Evolutionary conservation across 1,140 invertebrate species (phyloP), one percentile per base, ranked within the genome.

Genomic region (Bemisia tabaci): DNA sequence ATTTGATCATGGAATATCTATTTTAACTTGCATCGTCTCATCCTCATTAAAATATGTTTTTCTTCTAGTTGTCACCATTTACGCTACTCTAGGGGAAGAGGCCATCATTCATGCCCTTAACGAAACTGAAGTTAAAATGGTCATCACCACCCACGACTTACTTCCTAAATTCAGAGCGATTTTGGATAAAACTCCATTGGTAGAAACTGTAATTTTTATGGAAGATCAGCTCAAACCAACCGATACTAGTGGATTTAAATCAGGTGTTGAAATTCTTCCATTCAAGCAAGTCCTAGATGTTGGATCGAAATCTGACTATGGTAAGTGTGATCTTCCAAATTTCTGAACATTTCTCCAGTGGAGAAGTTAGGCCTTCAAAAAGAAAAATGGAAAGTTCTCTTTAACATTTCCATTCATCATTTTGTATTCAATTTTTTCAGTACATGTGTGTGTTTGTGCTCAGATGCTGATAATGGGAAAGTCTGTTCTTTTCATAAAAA

Each of bases 21-120:
- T n/a, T n/a, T n/a, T n/a, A n/a, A n/a, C n/a, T n/a, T n/a, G n/a
- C n/a, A n/a, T n/a, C n/a, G n/a, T n/a, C n/a, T n/a, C n/a, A n/a
- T n/a, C n/a, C n/a, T n/a, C n/a, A n/a, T n/a, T n/a, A n/a, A n/a
- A n/a, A n/a, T n/a, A n/a, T n/a, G n/a, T n/a, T 67, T 59, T 69
- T 70, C 71, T 85, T 77, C 75, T 80, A 82, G 89, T 98, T 70
- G 94, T 97, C 0, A 99, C 96, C 0, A 87, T 99, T 67, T 99
- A 98, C 76, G 91, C 96, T 0, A 99, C 95, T 0, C 82, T 98
- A 0, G 95, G 95, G 2, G 93, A 97, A 71, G 95, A 98, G 9
- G 96, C 94, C 2, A 89, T 99, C 60, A 85, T 91, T 0, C 95
- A 97, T 77, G 95, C 90, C 48, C 89, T 99, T 70, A 97, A 95